Conservation (phyloP, 2,113 vertebrate species). For the Prunella himalayana region DNA sequence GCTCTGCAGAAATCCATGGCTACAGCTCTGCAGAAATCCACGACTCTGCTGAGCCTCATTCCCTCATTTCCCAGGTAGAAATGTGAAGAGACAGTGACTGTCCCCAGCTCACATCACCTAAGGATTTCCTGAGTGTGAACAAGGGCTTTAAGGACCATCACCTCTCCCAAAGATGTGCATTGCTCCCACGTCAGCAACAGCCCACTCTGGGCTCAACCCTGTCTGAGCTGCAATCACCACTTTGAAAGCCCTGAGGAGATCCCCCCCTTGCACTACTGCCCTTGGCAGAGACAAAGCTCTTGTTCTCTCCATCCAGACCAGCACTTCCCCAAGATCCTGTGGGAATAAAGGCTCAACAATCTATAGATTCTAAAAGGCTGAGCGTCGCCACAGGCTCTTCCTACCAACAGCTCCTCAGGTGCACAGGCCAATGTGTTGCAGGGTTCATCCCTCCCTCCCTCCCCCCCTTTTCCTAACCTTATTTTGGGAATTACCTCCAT, state of each 20-base stretch:
- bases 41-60: background rate
- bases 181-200: background rate
- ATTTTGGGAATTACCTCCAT: background rate
- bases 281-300: background rate
- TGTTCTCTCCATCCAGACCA: background rate
- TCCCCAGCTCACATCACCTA: background rate
- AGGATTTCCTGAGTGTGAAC: background rate
- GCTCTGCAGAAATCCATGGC: constrained; percentile 16
- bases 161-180: background rate
- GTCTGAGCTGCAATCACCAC: background rate
- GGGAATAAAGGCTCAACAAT: background rate
- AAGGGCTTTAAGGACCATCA: background rate
- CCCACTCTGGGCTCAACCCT: background rate
- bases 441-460: background rate
- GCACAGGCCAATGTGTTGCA: rapidly evolving
- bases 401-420: background rate
- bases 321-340: rapidly evolving
- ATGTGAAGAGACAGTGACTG: background rate
- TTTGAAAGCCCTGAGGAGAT: background rate
- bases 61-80: background rate
- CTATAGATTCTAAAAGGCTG: background rate
- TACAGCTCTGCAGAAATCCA: background rate
- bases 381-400: rapidly evolving
- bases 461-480: background rate
- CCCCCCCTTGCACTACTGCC: background rate